Evolutionary conservation across 2,113 vertebrate genomes (phyloP), one percentile per base, ranked within the genome.

Genomic region (Dromas ardeola): DNA sequence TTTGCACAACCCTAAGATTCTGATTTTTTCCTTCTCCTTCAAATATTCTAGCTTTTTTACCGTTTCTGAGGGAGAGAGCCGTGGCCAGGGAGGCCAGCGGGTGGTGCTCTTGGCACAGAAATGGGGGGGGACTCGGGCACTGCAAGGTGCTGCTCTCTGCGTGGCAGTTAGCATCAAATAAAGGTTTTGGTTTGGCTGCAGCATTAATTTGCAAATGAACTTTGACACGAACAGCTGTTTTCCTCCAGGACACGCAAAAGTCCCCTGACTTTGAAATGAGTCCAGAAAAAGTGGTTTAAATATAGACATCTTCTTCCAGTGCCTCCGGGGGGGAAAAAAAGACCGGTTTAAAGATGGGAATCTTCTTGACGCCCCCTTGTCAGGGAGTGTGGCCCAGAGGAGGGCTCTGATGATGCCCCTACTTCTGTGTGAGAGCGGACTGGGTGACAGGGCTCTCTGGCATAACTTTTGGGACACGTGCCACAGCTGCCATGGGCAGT

Each of bases 101-200:
- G 79, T 91, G 97, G 97, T 86, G 95, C 94, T 96, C 94, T 97
- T 59, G 62, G 94, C 71, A 42, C 26, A 83, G 82, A 26, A 87
- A 96, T 88, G 20, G 4, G 13, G 47, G 47, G 11, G 8, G 2
- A 13, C 15, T 7, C 7, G 13, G 49, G 13, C 0, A 0, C 32
- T 47, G 62, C 78, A 18, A 32, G 15, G 19, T 26, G 38, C 58
- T 71, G 23, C 19, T 26, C 8, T n/a, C 25, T 12, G 0, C 49
- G 2, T 0, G 4, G 55, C 30, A 26, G 10, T 15, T 13, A 5
- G 49, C 62, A 73, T 15, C 5, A 0, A 3, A 2, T 0, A 6
- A 27, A 20, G 26, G 8, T 52, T 59, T 72, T 25, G 69, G 5
- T 22, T 45, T 42, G 73, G 52, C 53, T 72, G 74, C 62, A 14